Base-by-base conservation (phyloP, 2,888 invertebrate genomes). In the Neuroscelio doddi region DNA sequence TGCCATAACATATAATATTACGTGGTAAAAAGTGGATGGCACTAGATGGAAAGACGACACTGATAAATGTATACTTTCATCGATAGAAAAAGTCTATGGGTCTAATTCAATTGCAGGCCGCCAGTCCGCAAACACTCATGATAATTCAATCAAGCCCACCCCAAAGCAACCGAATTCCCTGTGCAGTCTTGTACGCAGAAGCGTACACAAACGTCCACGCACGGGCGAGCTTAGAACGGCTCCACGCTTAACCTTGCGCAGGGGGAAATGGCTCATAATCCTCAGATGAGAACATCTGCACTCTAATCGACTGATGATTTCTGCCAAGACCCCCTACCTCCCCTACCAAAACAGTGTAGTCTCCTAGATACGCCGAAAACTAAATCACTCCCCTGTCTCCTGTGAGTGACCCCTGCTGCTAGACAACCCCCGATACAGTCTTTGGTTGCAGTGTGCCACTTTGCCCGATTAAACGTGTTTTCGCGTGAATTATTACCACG, bases 111-210 rank as follows among this genome's bases (percentile, higher is more conserved):
- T 84, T 83, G 83, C 76, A 81, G 67, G 76, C 78, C 77, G 76
- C 78, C 80, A 80, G 79, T 83, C 80, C 82, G 79, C 83, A 83
- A 84, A 83, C 83, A 83, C 83, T 83, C 82, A 79, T 81, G 83
- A 83, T 84, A 83, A 83, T 84, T 84, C 83, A 82, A 83, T 84
- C 82, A 76, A 75, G 76, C 61, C 73, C 74, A 71, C 74, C 78
- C 78, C 70, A 51, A 41, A 55, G 55, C 52, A 52, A 52, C 55
- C 67, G 59, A 53, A 57, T 50, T 51, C 62, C 64, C 68, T 52
- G 41, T 3, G 17, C 16, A 38, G 17, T 7, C 32, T 10, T 12
- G 14, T 53, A 50, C 64, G 57, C 47, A 52, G 47, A 47, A 57
- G 52, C 49, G 38, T 41, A 44, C 14, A 27, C 44, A 27, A 27